Base-by-base conservation (phyloP, 1,140 invertebrate species). In the Mercenaria mercenaria region DNA sequence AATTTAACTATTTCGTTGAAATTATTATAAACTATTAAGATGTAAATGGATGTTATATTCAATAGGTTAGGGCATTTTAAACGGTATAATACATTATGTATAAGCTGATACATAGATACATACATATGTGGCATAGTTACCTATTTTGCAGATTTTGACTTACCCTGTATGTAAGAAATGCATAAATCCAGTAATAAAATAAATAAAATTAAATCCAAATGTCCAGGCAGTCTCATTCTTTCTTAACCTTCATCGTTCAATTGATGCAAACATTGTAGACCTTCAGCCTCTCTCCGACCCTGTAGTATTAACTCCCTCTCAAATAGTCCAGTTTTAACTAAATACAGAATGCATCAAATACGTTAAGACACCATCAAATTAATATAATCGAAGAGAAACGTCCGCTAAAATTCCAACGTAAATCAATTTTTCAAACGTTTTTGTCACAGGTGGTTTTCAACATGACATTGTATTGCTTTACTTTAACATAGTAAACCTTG, bases 101-200 rank as follows among this genome's bases (percentile, higher is more conserved):
- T n/a, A n/a, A n/a, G n/a, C n/a, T n/a, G n/a, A n/a, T n/a, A n/a
- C n/a, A n/a, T n/a, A n/a, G n/a, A n/a, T n/a, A n/a, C n/a, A n/a
- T n/a, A n/a, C n/a, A n/a, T n/a, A n/a, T n/a, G n/a, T n/a, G n/a
- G n/a, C n/a, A n/a, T n/a, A n/a, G n/a, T n/a, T n/a, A n/a, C n/a
- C n/a, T n/a, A n/a, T n/a, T n/a, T n/a, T n/a, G n/a, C n/a, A n/a
- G n/a, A n/a, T n/a, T n/a, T 26, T 10, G 23, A 77, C 74, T 50
- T 77, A 77, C 74, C 74, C 29, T 52, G 20, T 3, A 52, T 50
- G 43, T 47, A 77, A 47, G 26, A 77, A 29, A 77, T 77, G 29
- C 43, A 77, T 77, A 77, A 47, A 47, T 77, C 74, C 74, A 77
- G 74, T 26, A 77, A 47, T 50, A 77, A 47, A 52, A 77, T 77